Conservation (phyloP, 2,888 invertebrate genomes). For the Molorchus minor region DNA sequence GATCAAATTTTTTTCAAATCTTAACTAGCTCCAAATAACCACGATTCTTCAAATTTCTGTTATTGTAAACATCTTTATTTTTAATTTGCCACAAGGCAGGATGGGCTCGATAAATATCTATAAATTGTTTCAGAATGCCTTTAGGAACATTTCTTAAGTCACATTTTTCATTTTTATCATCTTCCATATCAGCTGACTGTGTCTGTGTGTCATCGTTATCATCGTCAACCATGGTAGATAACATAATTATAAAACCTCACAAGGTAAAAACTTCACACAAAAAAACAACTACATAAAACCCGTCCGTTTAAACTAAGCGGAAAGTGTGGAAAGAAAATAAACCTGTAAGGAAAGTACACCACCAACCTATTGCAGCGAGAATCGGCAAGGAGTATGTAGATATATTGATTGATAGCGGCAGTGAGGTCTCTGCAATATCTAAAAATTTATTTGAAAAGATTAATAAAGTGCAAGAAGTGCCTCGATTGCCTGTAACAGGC, state of each 20-base stretch:
- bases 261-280: too few relatives aligned
- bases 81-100: conserved; percentile 1
- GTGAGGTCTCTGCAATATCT: too few relatives aligned
- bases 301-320: not conserved
- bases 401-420: too few relatives aligned
- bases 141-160: conserved; percentile 3
- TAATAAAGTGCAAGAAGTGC: too few relatives aligned
- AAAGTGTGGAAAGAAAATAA: not conserved
- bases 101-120: conserved; percentile 8
- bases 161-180: conserved; percentile 6
- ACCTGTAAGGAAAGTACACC: not conserved
- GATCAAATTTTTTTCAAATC: conserved; percentile 7
- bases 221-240: not conserved
- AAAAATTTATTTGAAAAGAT: too few relatives aligned
- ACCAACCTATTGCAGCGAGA: too few relatives aligned
- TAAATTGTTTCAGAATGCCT: conserved; percentile 6
- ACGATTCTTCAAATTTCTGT: conserved; percentile 4
- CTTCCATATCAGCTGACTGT: conserved; percentile 1
- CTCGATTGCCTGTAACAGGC: too few relatives aligned
- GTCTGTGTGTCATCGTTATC: conserved; percentile 7
- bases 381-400: too few relatives aligned
- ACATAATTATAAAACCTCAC: not conserved
- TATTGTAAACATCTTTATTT: conserved; percentile 2
- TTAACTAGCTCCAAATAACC: conserved; percentile 4
- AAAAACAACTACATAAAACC: not conserved